These are phyloP conservation scores for Merops nubicus DNA, from an alignment of 2,113 vertebrate genomes.

Conservation along the genomic window DNA sequence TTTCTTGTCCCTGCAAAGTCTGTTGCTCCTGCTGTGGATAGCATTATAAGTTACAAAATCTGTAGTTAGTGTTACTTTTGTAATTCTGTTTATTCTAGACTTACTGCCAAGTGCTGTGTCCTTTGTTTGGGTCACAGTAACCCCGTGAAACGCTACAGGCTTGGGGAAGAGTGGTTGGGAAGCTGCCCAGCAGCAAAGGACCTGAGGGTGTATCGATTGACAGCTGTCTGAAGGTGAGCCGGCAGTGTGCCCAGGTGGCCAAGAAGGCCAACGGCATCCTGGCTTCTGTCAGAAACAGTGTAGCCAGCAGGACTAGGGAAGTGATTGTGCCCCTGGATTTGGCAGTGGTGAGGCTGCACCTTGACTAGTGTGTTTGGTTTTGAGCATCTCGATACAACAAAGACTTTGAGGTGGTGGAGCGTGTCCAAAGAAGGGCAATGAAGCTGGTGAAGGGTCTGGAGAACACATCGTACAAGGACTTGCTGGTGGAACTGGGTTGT, in stretches of 20 bases:
- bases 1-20: background rate
- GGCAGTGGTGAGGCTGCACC: background rate
- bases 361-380: background rate
- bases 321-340: too few species aligned
- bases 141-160: too few species aligned
- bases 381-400: background rate
- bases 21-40: background rate
- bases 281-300: too few species aligned
- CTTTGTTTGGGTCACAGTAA: background rate
- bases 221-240: too few species aligned
- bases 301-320: too few species aligned
- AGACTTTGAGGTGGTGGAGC: background rate
- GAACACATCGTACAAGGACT: background rate
- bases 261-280: too few species aligned
- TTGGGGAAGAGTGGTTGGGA: too few species aligned
- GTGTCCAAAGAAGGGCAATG: background rate
- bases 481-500: background rate
- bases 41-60: background rate
- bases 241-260: too few species aligned
- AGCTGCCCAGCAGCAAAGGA: too few species aligned
- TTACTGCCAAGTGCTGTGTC: background rate
- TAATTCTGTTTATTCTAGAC: background rate
- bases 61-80: background rate
- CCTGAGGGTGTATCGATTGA: too few species aligned
- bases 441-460: background rate